Percentiles rank a stretch among this genome's conserved stretches.
These are phyloP conservation scores for Ophion slaviceki DNA, from an alignment of 2,888 invertebrate species.

Conservation along the genomic window DNA sequence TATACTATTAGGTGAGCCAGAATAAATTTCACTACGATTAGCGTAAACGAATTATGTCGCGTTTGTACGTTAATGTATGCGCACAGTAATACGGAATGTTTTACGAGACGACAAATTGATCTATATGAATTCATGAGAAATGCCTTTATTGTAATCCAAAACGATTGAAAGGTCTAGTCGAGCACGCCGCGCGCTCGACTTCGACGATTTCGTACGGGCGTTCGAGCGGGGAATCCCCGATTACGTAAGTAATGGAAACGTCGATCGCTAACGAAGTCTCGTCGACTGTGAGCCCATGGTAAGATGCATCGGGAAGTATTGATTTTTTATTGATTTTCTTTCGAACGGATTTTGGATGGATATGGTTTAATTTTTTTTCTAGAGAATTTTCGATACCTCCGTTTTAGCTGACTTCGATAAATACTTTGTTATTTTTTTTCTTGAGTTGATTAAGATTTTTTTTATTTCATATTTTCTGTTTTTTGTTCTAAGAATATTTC, in stretches of 20 bases:
- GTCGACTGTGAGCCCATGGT: not conserved
- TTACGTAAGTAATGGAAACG: conserved; percentile 30
- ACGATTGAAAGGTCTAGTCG: conserved; percentile 6
- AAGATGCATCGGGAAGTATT: not conserved
- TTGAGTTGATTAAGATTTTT: too few species aligned
- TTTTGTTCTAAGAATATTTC: not conserved
- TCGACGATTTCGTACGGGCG: conserved; percentile 14
- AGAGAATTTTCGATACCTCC: not conserved
- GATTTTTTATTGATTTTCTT: too few species aligned
- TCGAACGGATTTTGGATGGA: too few species aligned
- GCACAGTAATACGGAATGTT: not conserved
- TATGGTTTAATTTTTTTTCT: too few species aligned
- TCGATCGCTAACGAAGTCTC: conserved; percentile 2
- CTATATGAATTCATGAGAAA: conserved; percentile 15
- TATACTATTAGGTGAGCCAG: not conserved
- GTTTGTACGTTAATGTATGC: not conserved
- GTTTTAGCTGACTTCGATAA: too few species aligned
- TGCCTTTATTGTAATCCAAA: conserved; percentile 10
- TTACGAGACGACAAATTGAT: not conserved
- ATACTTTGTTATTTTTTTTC: too few species aligned
- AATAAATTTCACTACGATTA: conserved; percentile 4
- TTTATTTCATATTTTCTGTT: too few species aligned
- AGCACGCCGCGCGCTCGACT: not conserved
- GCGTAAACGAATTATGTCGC: conserved; percentile 15
- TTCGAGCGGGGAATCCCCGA: conserved; percentile 16